A percentile compares a stretch with the other conserved stretches of the same genome.
Evolutionary conservation across 2,113 vertebrate species (phyloP).

Genomic region (Ameiurus melas): DNA sequence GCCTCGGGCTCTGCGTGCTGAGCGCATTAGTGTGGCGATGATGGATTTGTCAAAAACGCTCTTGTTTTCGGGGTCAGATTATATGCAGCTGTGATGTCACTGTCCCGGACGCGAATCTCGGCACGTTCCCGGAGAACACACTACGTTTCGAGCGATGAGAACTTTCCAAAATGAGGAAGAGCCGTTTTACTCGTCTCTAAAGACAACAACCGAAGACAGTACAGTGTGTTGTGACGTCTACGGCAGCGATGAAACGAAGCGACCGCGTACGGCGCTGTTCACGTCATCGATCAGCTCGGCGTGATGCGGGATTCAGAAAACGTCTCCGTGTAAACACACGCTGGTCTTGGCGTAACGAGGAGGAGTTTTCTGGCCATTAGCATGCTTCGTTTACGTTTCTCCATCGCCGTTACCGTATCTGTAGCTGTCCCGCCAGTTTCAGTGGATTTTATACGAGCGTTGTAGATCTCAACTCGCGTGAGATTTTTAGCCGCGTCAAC

Average conservation of each 20-base stretch:
- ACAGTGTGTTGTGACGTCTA: neutral
- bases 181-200: neutral
- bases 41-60: constrained; percentile 35
- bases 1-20: neutral
- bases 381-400: neutral
- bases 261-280: too few relatives aligned
- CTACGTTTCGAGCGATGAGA: constrained; percentile 31
- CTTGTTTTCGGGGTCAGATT: constrained; percentile 16
- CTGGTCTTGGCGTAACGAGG: too few relatives aligned
- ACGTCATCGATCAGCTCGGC: neutral
- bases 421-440: neutral
- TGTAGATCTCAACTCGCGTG: neutral
- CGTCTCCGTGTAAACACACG: too few relatives aligned
- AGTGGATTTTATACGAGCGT: neutral
- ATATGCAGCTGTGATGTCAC: constrained; percentile 13
- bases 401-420: neutral
- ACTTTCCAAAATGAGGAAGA: neutral
- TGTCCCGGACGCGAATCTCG: neutral
- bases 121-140: constrained; percentile 16
- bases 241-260: neutral
- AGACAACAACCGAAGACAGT: neutral
- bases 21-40: constrained; percentile 21
- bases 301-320: neutral
- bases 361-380: too few relatives aligned
- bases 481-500: neutral